Evolutionary conservation across 1,140 invertebrate genomes (phyloP).

Genomic region (Drosophila paulistorum): DNA sequence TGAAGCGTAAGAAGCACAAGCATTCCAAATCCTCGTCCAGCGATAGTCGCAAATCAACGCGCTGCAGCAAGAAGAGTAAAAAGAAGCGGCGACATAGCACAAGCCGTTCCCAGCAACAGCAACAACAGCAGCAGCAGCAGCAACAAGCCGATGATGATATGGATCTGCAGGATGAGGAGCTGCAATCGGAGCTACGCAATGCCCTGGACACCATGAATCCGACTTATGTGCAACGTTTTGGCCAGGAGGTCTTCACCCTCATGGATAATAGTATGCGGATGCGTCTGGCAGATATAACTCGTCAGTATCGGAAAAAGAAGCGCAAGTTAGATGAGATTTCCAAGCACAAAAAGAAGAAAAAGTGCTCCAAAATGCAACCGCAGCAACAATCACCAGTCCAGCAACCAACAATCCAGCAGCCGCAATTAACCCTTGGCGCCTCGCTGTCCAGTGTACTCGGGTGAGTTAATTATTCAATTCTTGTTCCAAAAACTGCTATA

Average conservation of each 20-base stretch:
- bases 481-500: background rate
- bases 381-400: conserved; percentile 40
- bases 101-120: conserved; percentile 35
- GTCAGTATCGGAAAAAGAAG: conserved; percentile 92
- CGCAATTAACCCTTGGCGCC: conserved; percentile 57
- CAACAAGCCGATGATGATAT: conserved; percentile 49
- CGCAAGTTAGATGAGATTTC: conserved; percentile 89
- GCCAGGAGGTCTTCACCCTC: conserved; percentile 87
- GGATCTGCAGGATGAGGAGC: conserved; percentile 80
- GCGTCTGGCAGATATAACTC: conserved; percentile 90
- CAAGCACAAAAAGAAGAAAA: conserved; percentile 79
- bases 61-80: conserved; percentile 78
- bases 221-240: conserved; percentile 67
- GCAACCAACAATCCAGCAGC: conserved; percentile 51
- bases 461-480: conserved; percentile 32
- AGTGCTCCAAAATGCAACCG: conserved; percentile 64
- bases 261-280: conserved; percentile 92
- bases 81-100: conserved; percentile 70
- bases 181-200: conserved; percentile 74
- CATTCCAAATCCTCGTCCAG: conserved; percentile 79
- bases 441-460: conserved; percentile 57
- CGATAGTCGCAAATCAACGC: conserved; percentile 68
- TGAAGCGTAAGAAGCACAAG: conserved; percentile 82
- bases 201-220: conserved; percentile 70
- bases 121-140: conserved; percentile 7